Conservation (phyloP, 1,140 invertebrate genomes). For the Eufriesea mexicana region DNA sequence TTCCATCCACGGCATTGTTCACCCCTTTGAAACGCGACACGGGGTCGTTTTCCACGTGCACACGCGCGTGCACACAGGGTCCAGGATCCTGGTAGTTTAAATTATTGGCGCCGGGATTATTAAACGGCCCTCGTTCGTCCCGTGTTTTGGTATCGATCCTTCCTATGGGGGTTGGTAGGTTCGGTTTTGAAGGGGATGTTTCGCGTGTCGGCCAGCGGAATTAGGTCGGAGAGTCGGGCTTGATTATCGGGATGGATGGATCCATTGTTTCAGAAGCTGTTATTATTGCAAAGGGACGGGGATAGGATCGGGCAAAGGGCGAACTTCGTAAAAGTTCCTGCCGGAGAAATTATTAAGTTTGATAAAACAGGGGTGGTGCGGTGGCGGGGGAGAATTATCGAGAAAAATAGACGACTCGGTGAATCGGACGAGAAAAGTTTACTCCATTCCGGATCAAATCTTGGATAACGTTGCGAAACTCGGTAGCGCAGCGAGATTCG, state of each 20-base stretch:
- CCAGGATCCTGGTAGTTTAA: background rate
- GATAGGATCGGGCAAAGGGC: background rate
- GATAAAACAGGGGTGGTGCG: background rate
- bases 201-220: background rate
- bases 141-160: background rate
- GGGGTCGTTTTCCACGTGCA: too few relatives aligned
- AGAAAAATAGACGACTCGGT: background rate
- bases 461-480: background rate
- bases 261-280: slow-evolving; percentile 9
- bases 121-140: background rate
- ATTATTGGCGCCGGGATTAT: background rate
- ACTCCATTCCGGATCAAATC: background rate
- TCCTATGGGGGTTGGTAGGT: background rate
- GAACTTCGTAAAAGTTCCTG: background rate
- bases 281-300: background rate
- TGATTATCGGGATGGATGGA: background rate
- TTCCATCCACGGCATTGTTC: background rate
- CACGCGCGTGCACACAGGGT: too few relatives aligned
- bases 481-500: background rate
- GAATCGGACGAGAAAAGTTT: background rate
- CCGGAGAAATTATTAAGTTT: background rate
- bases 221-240: background rate
- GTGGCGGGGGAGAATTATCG: background rate
- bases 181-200: background rate
- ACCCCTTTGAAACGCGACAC: background rate